Conservation (phyloP, 2,797 vertebrate species). For the Cyprinella venusta region DNA sequence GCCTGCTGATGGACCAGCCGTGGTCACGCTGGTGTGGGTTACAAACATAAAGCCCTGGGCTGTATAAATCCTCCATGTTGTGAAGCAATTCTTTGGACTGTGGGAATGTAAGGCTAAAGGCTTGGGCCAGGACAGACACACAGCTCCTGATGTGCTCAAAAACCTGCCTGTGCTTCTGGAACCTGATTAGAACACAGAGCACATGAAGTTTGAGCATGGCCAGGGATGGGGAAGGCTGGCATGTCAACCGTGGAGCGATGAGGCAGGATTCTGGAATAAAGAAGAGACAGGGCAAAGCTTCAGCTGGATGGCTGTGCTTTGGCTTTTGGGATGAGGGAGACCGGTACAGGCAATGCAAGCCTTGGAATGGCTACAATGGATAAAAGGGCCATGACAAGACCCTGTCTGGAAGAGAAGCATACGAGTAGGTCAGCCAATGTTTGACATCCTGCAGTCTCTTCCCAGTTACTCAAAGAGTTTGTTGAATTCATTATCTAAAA, state of each 20-base stretch:
- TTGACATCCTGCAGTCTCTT: constrained; percentile 40
- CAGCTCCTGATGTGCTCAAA: constrained; percentile 66
- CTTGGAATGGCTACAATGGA: constrained; percentile 46
- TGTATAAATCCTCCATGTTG: constrained; percentile 80
- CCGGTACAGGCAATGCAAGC: constrained; percentile 26
- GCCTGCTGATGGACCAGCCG: constrained; percentile 76
- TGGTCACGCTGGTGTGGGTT: constrained; percentile 84
- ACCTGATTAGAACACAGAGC: constrained; percentile 37
- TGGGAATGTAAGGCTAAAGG: constrained; percentile 72
- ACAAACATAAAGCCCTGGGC: constrained; percentile 84
- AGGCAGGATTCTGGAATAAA: constrained; percentile 50
- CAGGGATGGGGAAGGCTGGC: constrained; percentile 46
- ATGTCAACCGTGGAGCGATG: constrained; percentile 41
- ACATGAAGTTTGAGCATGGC: constrained; percentile 34
- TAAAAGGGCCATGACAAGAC: constrained; percentile 51
- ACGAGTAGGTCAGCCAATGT: constrained; percentile 55
- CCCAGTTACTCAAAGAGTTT: constrained; percentile 18
- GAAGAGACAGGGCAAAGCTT: constrained; percentile 42
- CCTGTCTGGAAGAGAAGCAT: constrained; percentile 46
- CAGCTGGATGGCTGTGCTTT: constrained; percentile 48
- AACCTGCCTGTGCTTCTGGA: constrained; percentile 52
- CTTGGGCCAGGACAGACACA: constrained; percentile 66
- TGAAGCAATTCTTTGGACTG: constrained; percentile 82
- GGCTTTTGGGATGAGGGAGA: constrained; percentile 46
- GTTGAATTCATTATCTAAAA: neutral